Base-by-base conservation (phyloP, 2,888 invertebrate species). In the Protodeltote pygarga region DNA sequence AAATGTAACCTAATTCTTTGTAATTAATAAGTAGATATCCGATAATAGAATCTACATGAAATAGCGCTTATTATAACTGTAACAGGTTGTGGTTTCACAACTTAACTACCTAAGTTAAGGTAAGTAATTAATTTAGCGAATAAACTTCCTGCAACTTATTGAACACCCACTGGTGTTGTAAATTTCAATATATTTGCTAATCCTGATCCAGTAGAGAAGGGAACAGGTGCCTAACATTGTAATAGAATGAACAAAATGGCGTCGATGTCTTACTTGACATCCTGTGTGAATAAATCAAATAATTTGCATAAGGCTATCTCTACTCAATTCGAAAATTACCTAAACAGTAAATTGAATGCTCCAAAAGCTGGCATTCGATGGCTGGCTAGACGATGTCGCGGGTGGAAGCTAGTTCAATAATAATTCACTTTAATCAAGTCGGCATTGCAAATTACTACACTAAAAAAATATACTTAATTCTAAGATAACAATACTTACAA, bases 111-210 rank as follows among this genome's bases (percentile, higher is more conserved):
- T 35, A 45, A 45, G 21, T 50, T 50, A 52, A 40, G 51, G 51
- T 61, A 57, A 35, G 48, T 51, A 47, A 67, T 61, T 58, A 61
- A 58, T 49, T 66, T 61, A 6, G 47, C 49, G 39, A 58, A 41
- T 42, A 44, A 28, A 55, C 52, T 67, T 67, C 66, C 66, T 57
- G 58, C 29, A 51, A 41, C 11, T 42, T 28, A 48, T 35, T 58
- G 38, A 48, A 29, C 49, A 40, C 58, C 35, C 33, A 59, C n/a
- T 16, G 40, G 33, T 54, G 50, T 50, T 39, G 51, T 19, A 60
- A n/a, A 64, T 47, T 49, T 17, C 17, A 34, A 28, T 60, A 40
- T 13, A 57, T 37, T 37, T 33, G 40, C 25, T 27, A 20, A 34
- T 28, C 10, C 3, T 19, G 21, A 16, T 52, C 21, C 17, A 28